A percentile compares a stretch with the other conserved stretches of the same genome.
Evolutionary conservation across 30 jellyfish, hydroid and myxozoan species (phyloP).

Genomic region (Turritopsis rubra): DNA sequence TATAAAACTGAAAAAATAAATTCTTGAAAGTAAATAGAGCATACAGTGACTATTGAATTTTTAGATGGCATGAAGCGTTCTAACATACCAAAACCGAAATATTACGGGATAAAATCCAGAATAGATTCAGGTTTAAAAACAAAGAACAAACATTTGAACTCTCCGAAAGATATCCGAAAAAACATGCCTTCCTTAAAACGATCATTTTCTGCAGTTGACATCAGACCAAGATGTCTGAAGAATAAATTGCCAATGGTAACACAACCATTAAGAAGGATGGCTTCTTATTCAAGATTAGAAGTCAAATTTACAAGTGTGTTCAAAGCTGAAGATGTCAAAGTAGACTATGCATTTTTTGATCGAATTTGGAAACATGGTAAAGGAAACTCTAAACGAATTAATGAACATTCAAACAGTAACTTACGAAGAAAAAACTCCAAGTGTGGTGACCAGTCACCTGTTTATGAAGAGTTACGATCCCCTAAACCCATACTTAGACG

Average conservation of each 20-base stretch:
- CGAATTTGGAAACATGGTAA: conserved; percentile 43
- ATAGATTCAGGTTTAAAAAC: conserved; percentile 82
- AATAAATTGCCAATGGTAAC: conserved; percentile 39
- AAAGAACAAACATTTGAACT: background rate
- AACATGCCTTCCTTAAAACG: conserved; percentile 45
- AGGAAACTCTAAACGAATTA: conserved; percentile 36
- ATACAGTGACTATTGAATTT: background rate
- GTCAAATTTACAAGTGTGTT: conserved; percentile 29
- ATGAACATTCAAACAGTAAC: background rate
- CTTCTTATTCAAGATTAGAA: conserved; percentile 55
- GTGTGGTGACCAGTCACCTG: conserved; percentile 12
- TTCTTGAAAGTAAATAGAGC: background rate
- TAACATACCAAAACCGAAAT: conserved; percentile 52
- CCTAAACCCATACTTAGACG: conserved; percentile 81
- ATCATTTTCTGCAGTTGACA: conserved; percentile 81
- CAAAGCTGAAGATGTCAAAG: conserved; percentile 39
- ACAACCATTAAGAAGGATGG: conserved; percentile 64
- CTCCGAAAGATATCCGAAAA: background rate
- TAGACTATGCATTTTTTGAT: conserved; percentile 71
- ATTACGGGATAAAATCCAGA: conserved; percentile 63
- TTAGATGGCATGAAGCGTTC: conserved; percentile 18
- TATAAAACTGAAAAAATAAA: background rate
- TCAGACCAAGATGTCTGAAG: conserved; percentile 35
- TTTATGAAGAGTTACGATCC: conserved; percentile 40
- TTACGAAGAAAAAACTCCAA: conserved; percentile 30